Percentiles rank a stretch among this genome's conserved stretches.
Evolutionary conservation across 2,888 invertebrate species (phyloP).

Genomic region (Abrostola tripartita): DNA sequence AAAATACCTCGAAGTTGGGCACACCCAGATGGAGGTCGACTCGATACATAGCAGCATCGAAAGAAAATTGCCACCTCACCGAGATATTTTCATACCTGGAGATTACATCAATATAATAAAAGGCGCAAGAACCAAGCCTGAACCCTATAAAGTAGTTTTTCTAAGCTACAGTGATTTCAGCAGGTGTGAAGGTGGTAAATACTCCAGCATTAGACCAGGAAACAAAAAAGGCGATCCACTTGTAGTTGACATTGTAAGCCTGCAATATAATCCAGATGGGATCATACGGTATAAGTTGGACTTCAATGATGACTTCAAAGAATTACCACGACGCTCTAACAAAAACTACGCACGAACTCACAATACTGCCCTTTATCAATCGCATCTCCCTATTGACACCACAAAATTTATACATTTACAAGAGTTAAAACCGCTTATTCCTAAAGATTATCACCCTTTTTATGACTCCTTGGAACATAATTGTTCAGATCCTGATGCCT

Average conservation of each 20-base stretch:
- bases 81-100: conserved; percentile 31
- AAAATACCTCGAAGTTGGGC: conserved; percentile 43
- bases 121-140: conserved; percentile 26
- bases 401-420: background rate
- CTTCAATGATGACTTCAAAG: conserved; percentile 16
- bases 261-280: conserved; percentile 28
- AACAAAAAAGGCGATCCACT: conserved; percentile 25
- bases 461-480: conserved; percentile 5
- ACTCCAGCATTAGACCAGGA: conserved; percentile 20
- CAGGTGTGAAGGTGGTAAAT: conserved; percentile 18
- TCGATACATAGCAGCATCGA: conserved; percentile 26
- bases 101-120: conserved; percentile 26
- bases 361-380: conserved; percentile 6
- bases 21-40: conserved; percentile 59
- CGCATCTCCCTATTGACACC: background rate
- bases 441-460: conserved; percentile 1
- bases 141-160: conserved; percentile 27
- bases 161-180: conserved; percentile 23
- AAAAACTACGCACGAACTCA: background rate
- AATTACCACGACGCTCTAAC: conserved; percentile 6
- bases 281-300: conserved; percentile 10
- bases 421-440: too few species aligned
- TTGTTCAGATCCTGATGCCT: conserved; percentile 5
- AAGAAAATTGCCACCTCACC: conserved; percentile 24
- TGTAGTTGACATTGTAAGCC: conserved; percentile 23